Conservation (phyloP, 2,888 invertebrate genomes). For the Cylindroiulus punctatus region DNA sequence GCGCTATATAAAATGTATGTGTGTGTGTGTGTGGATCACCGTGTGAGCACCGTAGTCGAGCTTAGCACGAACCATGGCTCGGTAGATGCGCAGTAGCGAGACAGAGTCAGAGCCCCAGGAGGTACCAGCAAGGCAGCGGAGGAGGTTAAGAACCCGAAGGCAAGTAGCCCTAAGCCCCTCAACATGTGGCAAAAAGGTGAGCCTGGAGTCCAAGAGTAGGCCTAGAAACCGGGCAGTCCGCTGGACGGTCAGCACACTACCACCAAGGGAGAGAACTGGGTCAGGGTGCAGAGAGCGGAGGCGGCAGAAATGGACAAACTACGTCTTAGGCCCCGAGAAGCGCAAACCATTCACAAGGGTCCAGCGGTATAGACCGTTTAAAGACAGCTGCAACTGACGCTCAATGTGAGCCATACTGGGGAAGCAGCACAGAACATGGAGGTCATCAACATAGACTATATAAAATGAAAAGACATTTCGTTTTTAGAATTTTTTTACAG, state of each 20-base stretch:
- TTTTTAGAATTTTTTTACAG: too few relatives aligned
- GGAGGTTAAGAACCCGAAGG: background rate
- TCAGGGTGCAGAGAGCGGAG: background rate
- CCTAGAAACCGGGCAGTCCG: background rate
- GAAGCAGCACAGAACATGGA: background rate
- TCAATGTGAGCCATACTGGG: background rate
- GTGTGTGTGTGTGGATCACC: too few relatives aligned
- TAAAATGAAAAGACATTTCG: too few relatives aligned
- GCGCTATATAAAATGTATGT: too few relatives aligned
- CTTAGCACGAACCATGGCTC: background rate
- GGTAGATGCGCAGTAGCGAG: background rate
- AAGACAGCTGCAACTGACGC: background rate
- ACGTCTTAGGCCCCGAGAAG: background rate
- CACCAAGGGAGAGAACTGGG: background rate
- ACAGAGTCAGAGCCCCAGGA: background rate
- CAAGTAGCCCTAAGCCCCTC: background rate
- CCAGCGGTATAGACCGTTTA: background rate
- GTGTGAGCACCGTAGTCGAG: background rate
- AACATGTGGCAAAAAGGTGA: background rate
- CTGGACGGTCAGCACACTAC: background rate
- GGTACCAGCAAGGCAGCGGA: background rate
- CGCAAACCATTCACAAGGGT: background rate
- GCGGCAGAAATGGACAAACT: background rate
- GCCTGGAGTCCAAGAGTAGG: background rate
- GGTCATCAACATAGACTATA: slow-evolving; percentile 22